Evolutionary conservation across 2,113 vertebrate species (phyloP).

Genomic region (Centropristis striata): DNA sequence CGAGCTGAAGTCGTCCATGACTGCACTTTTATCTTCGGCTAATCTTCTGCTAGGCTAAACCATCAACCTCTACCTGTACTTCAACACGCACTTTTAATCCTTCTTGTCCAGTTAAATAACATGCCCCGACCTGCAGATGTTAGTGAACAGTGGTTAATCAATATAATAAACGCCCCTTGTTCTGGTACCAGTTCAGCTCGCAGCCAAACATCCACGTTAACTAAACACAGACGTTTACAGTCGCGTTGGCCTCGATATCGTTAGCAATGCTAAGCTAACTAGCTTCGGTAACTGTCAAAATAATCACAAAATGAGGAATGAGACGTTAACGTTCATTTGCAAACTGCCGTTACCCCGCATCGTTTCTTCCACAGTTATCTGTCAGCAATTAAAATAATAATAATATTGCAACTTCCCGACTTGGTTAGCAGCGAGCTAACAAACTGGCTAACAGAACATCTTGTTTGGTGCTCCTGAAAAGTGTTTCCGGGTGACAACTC

Average conservation of each 20-base stretch:
- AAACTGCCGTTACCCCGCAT: neutral
- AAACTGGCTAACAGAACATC: constrained; percentile 20
- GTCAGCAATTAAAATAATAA: neutral
- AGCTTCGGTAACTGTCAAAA: neutral
- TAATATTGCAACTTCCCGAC: constrained; percentile 36
- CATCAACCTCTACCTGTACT: constrained; percentile 15
- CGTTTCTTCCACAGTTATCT: neutral
- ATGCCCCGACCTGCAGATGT: constrained; percentile 6
- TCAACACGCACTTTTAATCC: neutral
- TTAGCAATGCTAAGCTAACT: constrained; percentile 69
- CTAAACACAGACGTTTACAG: constrained; percentile 15
- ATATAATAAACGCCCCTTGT: neutral
- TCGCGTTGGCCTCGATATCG: constrained; percentile 48
- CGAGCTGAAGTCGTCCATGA: constrained; percentile 95
- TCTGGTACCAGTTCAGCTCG: neutral
- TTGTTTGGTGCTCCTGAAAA: constrained; percentile 48
- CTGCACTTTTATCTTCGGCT: constrained; percentile 51
- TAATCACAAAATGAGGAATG: neutral
- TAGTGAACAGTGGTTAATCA: rapidly evolving
- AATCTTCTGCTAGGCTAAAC: constrained; percentile 42
- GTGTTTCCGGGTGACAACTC: constrained; percentile 66
- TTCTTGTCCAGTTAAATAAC: neutral
- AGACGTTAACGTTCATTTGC: neutral
- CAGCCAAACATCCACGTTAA: constrained; percentile 59
- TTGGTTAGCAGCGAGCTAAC: constrained; percentile 20